A percentile compares a stretch with the other conserved stretches of the same genome.
Conservation (phyloP, 1,140 invertebrate genomes). For the Drosophila sproati region DNA sequence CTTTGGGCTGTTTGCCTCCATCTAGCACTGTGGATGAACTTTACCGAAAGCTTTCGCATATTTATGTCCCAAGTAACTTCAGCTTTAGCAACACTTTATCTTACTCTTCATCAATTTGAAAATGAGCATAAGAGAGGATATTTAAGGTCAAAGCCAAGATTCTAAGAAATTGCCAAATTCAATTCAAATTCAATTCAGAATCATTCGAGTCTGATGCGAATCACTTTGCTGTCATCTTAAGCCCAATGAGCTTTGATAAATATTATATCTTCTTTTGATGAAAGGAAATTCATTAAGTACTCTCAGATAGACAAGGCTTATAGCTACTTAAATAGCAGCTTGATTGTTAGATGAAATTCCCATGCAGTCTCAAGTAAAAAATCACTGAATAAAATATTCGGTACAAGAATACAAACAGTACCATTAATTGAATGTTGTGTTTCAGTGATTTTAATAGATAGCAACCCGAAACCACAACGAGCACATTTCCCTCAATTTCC, state of each 20-base stretch:
- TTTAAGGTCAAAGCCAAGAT: background rate
- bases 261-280: background rate
- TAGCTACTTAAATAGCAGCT: background rate
- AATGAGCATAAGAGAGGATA: background rate
- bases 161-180: background rate
- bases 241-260: background rate
- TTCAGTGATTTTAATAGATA: slow-evolving; percentile 15
- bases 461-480: slow-evolving; percentile 15
- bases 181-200: background rate
- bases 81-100: background rate
- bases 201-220: background rate
- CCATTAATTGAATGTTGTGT: slow-evolving; percentile 11
- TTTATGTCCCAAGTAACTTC: background rate
- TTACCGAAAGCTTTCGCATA: too few species aligned
- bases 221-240: background rate
- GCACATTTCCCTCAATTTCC: slow-evolving; percentile 54
- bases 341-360: background rate
- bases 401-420: background rate
- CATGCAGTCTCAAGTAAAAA: background rate
- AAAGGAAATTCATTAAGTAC: background rate
- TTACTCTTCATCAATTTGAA: background rate
- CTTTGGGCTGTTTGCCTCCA: background rate
- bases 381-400: background rate
- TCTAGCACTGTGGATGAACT: background rate
- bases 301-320: background rate